Evolutionary conservation across 2,888 invertebrate species (phyloP).

Genomic region (Diplolepis rosae): DNA sequence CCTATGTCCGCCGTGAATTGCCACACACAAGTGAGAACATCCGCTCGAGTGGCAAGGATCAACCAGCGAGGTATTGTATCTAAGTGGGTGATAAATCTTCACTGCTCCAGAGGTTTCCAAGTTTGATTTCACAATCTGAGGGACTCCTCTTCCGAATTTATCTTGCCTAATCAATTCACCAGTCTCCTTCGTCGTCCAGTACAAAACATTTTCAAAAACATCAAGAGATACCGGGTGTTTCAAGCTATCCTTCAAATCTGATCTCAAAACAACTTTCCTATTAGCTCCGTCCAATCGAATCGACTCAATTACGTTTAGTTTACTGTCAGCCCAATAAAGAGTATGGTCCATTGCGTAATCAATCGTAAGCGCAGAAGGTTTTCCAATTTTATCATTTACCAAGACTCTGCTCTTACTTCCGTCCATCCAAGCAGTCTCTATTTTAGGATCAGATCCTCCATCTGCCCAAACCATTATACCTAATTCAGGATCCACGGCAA

Average conservation of each 20-base stretch:
- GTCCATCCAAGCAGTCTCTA: slow-evolving; percentile 98
- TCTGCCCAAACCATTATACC: slow-evolving; percentile 97
- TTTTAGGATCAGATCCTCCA: slow-evolving; percentile 91
- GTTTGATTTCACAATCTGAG: slow-evolving; percentile 87
- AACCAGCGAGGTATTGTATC: slow-evolving; percentile 85
- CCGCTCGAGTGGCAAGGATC: slow-evolving; percentile 82
- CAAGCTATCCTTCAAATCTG: slow-evolving; percentile 78
- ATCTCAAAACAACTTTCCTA: slow-evolving; percentile 82
- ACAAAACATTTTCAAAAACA: slow-evolving; percentile 93
- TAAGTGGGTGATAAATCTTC: slow-evolving; percentile 87
- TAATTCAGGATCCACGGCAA: slow-evolving; percentile 89
- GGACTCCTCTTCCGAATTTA: slow-evolving; percentile 97
- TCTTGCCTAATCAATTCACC: slow-evolving; percentile 93
- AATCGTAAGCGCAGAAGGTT: slow-evolving; percentile 92
- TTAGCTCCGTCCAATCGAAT: slow-evolving; percentile 88
- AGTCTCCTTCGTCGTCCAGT: slow-evolving; percentile 93
- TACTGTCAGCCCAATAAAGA: slow-evolving; percentile 97
- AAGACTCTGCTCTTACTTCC: slow-evolving; percentile 90
- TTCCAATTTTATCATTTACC: slow-evolving; percentile 86
- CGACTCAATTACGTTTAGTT: slow-evolving; percentile 91
- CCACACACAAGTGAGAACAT: slow-evolving; percentile 95
- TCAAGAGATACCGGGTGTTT: slow-evolving; percentile 82
- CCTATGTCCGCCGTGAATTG: slow-evolving; percentile 89
- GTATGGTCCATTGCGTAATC: slow-evolving; percentile 93
- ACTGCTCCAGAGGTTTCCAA: slow-evolving; percentile 91